phyloP scores from a whole-genome alignment of 2,888 invertebrate genomes.

The Pterostichus madidus region DNA sequence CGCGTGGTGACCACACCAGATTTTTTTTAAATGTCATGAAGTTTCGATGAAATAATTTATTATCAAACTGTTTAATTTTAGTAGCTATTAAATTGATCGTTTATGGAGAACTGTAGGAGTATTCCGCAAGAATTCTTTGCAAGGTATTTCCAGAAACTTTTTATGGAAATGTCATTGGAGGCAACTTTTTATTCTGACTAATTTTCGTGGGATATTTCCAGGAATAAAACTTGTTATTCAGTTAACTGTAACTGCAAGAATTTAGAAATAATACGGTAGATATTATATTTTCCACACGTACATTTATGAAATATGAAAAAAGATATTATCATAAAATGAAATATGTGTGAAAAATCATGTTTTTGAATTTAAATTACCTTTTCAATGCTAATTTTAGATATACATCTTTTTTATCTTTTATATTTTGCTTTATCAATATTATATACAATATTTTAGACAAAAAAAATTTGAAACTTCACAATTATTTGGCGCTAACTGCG shows the following conservation, averaged over 20 bases:
- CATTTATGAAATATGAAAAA: too few relatives aligned
- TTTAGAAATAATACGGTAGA: not conserved
- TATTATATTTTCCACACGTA: not conserved
- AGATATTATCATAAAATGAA: too few relatives aligned
- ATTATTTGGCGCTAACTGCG: too few relatives aligned
- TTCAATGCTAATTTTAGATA: too few relatives aligned
- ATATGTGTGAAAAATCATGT: not conserved
- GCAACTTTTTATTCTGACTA: slow-evolving; percentile 44
- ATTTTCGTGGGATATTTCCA: slow-evolving; percentile 40
- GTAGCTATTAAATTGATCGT: slow-evolving; percentile 20
- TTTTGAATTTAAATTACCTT: not conserved
- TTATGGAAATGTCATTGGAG: slow-evolving; percentile 61
- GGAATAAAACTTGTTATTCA: not conserved
- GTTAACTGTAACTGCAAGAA: slow-evolving; percentile 9
- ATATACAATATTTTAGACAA: too few relatives aligned
- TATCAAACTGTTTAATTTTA: not conserved
- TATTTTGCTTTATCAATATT: too few relatives aligned
- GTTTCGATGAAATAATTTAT: too few relatives aligned
- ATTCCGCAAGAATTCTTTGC: slow-evolving; percentile 44
- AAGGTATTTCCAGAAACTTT: slow-evolving; percentile 41
- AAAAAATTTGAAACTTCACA: too few relatives aligned
- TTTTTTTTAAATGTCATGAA: too few relatives aligned
- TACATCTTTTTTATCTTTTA: too few relatives aligned
- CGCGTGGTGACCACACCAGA: too few relatives aligned
- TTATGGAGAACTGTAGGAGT: slow-evolving; percentile 26